A percentile compares a stretch with the other conserved stretches of the same genome.
Evolutionary conservation across 2,113 vertebrate genomes (phyloP).

Genomic region (Oreocharis arfaki): DNA sequence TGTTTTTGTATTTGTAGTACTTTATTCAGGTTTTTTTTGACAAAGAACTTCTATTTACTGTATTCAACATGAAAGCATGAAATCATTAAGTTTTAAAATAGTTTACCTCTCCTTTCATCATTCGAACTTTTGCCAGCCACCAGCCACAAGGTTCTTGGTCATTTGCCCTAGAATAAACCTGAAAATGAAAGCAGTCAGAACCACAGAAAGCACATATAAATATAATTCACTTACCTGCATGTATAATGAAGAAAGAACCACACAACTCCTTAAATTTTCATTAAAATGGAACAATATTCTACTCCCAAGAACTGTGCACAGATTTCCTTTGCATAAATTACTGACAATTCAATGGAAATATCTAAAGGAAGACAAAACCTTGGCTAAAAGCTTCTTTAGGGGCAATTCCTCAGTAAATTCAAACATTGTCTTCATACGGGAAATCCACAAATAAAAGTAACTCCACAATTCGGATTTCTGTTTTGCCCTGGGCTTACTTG

Average conservation of each 20-base stretch:
- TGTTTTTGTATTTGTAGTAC: not conserved
- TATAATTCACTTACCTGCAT: not conserved
- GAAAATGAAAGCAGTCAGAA: not conserved
- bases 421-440: not conserved
- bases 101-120: slow-evolving; percentile 86
- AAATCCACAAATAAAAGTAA: not conserved
- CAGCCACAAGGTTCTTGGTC: slow-evolving; percentile 85
- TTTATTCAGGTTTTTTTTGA: not conserved
- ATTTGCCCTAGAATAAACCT: slow-evolving; percentile 85
- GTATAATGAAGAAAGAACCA: not conserved
- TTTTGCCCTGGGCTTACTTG: not conserved
- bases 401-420: not conserved
- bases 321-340: not conserved
- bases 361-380: not conserved
- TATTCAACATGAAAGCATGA: not conserved
- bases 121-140: slow-evolving; percentile 85
- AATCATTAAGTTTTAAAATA: not conserved
- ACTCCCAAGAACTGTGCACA: not conserved
- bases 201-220: not conserved
- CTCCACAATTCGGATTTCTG: not conserved
- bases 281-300: not conserved
- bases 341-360: not conserved
- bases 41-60: not conserved
- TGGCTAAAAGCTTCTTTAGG: not conserved
- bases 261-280: not conserved